Evolutionary conservation across 2,888 invertebrate species (phyloP), one percentile per base, ranked within the genome.

Genomic region (Cheiracanthium punctorium): DNA sequence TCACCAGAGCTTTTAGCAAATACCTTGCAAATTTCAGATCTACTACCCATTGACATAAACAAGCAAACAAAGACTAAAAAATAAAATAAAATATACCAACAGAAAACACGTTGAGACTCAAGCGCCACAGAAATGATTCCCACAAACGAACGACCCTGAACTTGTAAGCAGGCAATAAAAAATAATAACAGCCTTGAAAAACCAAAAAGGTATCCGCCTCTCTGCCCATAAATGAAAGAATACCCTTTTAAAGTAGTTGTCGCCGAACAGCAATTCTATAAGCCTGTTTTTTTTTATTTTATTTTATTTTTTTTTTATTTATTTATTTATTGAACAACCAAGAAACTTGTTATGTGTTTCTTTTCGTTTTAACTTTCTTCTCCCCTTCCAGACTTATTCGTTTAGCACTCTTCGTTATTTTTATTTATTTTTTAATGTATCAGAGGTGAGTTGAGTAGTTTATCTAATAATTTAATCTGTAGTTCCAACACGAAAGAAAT

Each of bases 111-210:
- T n/a, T n/a, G n/a, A n/a, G n/a, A n/a, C n/a, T n/a, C n/a, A n/a
- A n/a, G n/a, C n/a, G n/a, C n/a, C n/a, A n/a, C n/a, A n/a, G n/a
- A n/a, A n/a, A n/a, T n/a, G n/a, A n/a, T n/a, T n/a, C n/a, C n/a
- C n/a, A n/a, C 0, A 20, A 41, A 43, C 20, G 74, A 74, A 74
- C 74, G 74, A 64, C 74, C 74, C 74, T 74, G 74, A 74, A 74
- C 74, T 74, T 74, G 74, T 0, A 43, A 29, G 29, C 7, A 48
- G 48, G 48, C 2, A 48, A 17, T 12, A 48, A 48, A 48, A 48
- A 12, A 48, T 2, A 48, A 48, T 2, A n/a, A 48, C 17, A 48
- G 14, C 48, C 48, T 48, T 48, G 48, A 17, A 48, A 48, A 48
- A 48, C 48, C 17, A 48, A 48, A n/a, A 48, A 48, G 48, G 48